phyloP scores from a whole-genome alignment of 2,113 vertebrate genomes.

The Clarias macrocephalus region DNA sequence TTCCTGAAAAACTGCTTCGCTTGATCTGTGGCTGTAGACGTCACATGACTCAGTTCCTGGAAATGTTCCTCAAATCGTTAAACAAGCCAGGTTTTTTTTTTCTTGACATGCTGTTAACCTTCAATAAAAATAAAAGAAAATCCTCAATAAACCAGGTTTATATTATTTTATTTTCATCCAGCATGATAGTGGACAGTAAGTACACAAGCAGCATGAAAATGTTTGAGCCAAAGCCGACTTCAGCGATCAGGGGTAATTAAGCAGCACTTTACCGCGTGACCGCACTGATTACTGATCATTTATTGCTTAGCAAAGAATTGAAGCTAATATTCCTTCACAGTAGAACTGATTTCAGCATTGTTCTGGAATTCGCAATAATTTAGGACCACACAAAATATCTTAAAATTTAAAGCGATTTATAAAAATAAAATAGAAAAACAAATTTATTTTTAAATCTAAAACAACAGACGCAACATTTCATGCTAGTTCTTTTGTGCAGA shows the following conservation, averaged over 20 bases:
- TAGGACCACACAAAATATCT: not conserved
- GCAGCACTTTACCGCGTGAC: not conserved
- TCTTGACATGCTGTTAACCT: no score
- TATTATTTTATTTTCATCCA: not conserved
- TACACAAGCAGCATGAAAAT: not conserved
- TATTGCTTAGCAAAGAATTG: not conserved
- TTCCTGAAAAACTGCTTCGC: conserved; percentile 88
- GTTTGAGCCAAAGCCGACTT: not conserved
- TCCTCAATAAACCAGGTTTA: not conserved
- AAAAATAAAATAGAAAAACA: not conserved
- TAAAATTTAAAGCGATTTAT: not conserved
- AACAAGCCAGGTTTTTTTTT: not conserved
- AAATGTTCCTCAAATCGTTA: not conserved
- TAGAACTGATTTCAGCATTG: not conserved
- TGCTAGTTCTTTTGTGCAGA: not conserved
- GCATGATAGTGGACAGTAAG: not conserved
- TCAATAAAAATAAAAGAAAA: not conserved
- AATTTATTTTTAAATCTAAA: not conserved
- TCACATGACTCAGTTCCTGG: conserved; percentile 15
- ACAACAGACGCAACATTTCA: not conserved
- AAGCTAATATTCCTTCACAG: not conserved
- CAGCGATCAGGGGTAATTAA: not conserved
- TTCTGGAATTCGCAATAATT: not conserved
- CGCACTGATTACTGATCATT: not conserved
- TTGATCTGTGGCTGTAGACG: conserved; percentile 40